Evolutionary conservation across 2,888 invertebrate species (phyloP), one percentile per base, ranked within the genome.

Genomic region (Polydrusus tereticollis): DNA sequence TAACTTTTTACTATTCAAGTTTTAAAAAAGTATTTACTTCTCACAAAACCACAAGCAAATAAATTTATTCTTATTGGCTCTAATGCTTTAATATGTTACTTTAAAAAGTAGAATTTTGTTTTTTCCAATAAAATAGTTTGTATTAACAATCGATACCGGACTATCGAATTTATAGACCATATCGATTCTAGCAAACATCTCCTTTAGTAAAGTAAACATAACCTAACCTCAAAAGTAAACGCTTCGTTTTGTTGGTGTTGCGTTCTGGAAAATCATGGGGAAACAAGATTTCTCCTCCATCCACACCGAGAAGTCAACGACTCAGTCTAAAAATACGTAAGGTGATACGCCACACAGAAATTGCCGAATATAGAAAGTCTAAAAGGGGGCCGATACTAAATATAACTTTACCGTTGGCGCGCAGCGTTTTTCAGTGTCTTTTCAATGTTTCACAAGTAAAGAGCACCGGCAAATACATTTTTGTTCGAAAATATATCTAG

Each of bases 301-400:
- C 66, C 47, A 65, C 70, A 52, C 65, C 67, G 75, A 68, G 62
- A 73, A 82, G 83, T 84, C 84, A 83, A 80, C 82, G 83, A 83
- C 84, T 81, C 79, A 75, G 67, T 79, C 84, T 85, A 84, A 82
- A 84, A 84, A 84, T 85, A 85, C 80, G 78, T 77, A 78, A 76
- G 78, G 79, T 80, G 83, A 82, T 82, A 80, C 78, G 82, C 80
- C 80, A 80, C 78, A 70, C 75, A 76, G 77, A 82, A 82, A 83
- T 84, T 79, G 80, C 86, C 85, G 81, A 85, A 84, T 85, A 83
- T 85, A 85, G 86, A 85, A 84, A 81, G 81, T 81, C 77, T 79
- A 77, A 78, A 80, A 75, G 76, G 76, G 43, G 78, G 78, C 78
- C 79, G 80, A 72, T 77, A 78, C 84, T 85, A 85, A 84, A 84